Base-by-base conservation (phyloP, 1,140 invertebrate genomes). In the Drosophila nebulosa region DNA sequence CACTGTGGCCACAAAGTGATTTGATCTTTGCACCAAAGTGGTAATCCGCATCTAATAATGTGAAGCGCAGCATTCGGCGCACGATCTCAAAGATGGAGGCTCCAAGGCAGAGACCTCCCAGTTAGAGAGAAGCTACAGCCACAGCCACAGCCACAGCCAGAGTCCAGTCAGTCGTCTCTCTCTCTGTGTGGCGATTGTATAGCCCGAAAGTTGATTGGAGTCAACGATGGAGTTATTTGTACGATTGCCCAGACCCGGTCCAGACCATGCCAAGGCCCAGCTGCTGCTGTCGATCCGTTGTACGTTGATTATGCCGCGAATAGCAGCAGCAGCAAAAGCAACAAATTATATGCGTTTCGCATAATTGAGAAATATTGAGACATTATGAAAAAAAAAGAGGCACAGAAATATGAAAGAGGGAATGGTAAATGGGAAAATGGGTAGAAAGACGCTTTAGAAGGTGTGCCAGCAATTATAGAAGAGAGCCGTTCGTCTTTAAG, bases 41-140 rank as follows among this genome's bases (percentile, higher is more conserved):
- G 84, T 88, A 88, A 88, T 88, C 84, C 84, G 84, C 85, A 88
- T 88, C 84, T 88, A 88, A 88, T 88, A 88, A 88, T 89, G 84
- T 89, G 85, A 89, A 79, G 79, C 84, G 79, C 77, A 79, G 79
- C 74, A 84, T 89, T 84, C 84, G 76, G 72, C 79, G 84, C 84
- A 89, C 84, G 84, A 89, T 89, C 78, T 79, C 32, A 63, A 36
- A 52, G 61, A 76, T 59, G 46, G 61, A 68, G 58, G 76, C 69
- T 72, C 32, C 69, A 42, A 67, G 75, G 71, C 66, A 62, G 64
- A 76, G 80, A 85, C 81, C 81, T 88, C 81, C 81, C 81, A 85
- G 81, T 74, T 77, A 53, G 78, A 56, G 55, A 59, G 66, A 16
- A 10, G 51, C n/a, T n/a, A n/a, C n/a, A n/a, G n/a, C n/a, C n/a